Percentiles rank a stretch among this genome's conserved stretches.
These are phyloP conservation scores for Uria aalge DNA, from an alignment of 2,113 vertebrate species.

Conservation along the genomic window DNA sequence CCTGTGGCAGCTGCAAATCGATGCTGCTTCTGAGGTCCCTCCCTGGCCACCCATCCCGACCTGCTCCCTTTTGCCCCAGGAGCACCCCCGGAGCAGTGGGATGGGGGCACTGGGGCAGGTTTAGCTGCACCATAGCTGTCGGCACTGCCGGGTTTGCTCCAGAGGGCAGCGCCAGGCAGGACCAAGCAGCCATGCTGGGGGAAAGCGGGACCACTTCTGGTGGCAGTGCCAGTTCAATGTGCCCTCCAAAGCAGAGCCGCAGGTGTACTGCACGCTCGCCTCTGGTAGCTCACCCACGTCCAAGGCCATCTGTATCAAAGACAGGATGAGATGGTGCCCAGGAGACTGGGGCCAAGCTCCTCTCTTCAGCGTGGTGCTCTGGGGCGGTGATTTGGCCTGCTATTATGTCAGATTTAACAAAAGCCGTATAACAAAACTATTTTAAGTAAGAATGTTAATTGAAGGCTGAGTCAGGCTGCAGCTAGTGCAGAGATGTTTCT, in stretches of 20 bases:
- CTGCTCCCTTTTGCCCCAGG: background rate
- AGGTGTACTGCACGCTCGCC: background rate
- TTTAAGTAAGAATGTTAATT: constrained; percentile 66
- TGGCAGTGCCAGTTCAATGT: background rate
- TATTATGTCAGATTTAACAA: constrained; percentile 53
- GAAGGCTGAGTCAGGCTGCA: constrained; percentile 64
- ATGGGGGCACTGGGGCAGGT: background rate
- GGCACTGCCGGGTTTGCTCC: background rate
- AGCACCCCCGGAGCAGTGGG: background rate
- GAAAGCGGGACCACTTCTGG: background rate
- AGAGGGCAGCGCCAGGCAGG: accelerated
- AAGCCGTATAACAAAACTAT: constrained; percentile 57
- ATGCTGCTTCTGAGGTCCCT: background rate
- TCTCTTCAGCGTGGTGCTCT: background rate
- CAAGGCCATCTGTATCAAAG: constrained; percentile 1
- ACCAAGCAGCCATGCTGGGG: accelerated
- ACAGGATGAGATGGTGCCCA: background rate
- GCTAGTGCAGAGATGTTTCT: constrained; percentile 37
- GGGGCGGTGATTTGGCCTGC: background rate
- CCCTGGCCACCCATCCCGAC: accelerated
- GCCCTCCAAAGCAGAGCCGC: background rate
- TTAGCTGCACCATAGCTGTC: background rate
- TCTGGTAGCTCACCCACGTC: background rate
- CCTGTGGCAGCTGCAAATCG: background rate
- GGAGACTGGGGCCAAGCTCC: background rate